Percentiles rank a stretch among this genome's conserved stretches.
Conservation (phyloP, 2,113 vertebrate genomes). For the Cephalophus harveyi region DNA sequence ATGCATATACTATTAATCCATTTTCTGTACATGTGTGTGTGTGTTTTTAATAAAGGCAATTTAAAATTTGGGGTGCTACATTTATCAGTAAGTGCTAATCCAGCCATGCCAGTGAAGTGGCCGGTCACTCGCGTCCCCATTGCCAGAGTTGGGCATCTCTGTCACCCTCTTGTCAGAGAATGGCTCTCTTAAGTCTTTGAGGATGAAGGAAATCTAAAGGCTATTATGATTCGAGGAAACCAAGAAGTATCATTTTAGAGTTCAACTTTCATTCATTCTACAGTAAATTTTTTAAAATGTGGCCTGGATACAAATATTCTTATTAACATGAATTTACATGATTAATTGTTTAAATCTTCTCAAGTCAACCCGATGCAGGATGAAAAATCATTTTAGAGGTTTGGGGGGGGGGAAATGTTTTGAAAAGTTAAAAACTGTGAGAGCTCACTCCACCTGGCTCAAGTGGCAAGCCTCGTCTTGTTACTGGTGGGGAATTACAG, state of each 20-base stretch:
- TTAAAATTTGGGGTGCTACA: neutral
- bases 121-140: rapidly evolving
- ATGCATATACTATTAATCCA: neutral
- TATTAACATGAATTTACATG: neutral
- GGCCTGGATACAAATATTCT: neutral
- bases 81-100: neutral
- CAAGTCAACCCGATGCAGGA: neutral
- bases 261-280: neutral
- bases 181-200: neutral
- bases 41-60: neutral
- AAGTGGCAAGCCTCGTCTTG: rapidly evolving
- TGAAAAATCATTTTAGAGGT: neutral
- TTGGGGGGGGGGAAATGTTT: neutral
- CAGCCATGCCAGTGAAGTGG: neutral
- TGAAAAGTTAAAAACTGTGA: neutral
- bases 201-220: neutral
- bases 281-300: neutral
- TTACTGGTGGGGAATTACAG: rapidly evolving
- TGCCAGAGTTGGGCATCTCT: rapidly evolving
- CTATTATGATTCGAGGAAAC: neutral
- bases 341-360: neutral
- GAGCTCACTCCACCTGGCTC: neutral
- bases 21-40: neutral
- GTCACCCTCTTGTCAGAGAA: rapidly evolving
- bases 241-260: neutral